A percentile compares a stretch with the other conserved stretches of the same genome.
Evolutionary conservation across 2,888 invertebrate species (phyloP).

Genomic region (Acrobasis suavella): DNA sequence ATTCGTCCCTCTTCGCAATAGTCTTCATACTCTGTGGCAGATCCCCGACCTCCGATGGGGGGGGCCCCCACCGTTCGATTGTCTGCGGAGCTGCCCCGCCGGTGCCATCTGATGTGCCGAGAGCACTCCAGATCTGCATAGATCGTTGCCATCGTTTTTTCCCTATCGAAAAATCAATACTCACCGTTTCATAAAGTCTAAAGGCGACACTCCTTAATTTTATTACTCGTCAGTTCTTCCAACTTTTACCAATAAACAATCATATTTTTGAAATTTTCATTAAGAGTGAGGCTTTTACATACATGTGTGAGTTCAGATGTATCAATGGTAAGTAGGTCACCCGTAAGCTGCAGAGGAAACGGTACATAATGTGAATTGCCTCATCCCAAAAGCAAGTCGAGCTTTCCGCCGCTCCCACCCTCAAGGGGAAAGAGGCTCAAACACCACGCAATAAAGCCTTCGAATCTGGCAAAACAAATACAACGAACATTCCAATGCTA

Average conservation of each 20-base stretch:
- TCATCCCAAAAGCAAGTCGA: slow-evolving; percentile 71
- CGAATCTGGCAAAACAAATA: slow-evolving; percentile 80
- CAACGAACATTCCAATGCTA: slow-evolving; percentile 82
- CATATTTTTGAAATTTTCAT: slow-evolving; percentile 32
- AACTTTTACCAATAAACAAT: slow-evolving; percentile 33
- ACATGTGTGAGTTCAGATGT: slow-evolving; percentile 9
- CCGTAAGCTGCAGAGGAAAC: slow-evolving; percentile 56
- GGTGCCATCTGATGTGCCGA: slow-evolving; percentile 83
- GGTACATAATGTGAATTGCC: slow-evolving; percentile 74
- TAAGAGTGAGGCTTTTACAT: not conserved
- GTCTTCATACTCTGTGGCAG: slow-evolving; percentile 65
- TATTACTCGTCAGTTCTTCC: slow-evolving; percentile 53
- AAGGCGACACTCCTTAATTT: slow-evolving; percentile 70
- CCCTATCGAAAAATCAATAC: slow-evolving; percentile 82
- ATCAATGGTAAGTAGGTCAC: slow-evolving; percentile 47
- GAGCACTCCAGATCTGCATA: slow-evolving; percentile 83
- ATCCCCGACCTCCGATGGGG: slow-evolving; percentile 73
- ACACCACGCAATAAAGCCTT: slow-evolving; percentile 79
- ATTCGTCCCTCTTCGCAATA: slow-evolving; percentile 29
- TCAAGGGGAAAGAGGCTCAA: slow-evolving; percentile 80
- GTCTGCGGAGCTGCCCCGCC: slow-evolving; percentile 82
- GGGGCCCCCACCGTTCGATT: slow-evolving; percentile 77
- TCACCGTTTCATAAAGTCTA: slow-evolving; percentile 74
- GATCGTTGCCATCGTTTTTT: slow-evolving; percentile 83
- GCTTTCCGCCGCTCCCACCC: slow-evolving; percentile 71